These are phyloP conservation scores for Panthera uncia DNA, from an alignment of 2,113 vertebrate species.

Conservation along the genomic window DNA sequence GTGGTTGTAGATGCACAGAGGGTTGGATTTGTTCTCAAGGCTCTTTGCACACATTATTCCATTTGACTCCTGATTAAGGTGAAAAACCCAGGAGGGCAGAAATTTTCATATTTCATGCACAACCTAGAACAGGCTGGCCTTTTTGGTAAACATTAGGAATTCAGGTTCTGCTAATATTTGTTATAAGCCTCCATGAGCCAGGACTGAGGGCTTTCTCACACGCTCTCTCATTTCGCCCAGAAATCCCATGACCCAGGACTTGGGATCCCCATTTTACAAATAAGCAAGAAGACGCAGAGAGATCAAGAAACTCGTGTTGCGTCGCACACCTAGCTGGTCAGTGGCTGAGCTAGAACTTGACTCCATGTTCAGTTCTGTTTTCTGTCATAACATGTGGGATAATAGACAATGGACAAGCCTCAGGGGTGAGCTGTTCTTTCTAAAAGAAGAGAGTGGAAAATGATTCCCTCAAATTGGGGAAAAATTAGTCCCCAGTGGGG, in stretches of 20 bases:
- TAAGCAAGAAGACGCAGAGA: background rate
- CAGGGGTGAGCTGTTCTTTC: background rate
- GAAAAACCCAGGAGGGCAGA: background rate
- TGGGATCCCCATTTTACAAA: background rate
- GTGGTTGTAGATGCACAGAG: background rate
- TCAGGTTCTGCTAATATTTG: background rate
- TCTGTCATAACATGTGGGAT: background rate
- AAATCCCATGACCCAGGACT: background rate
- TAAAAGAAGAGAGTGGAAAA: background rate
- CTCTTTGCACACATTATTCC: background rate
- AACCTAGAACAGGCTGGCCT: background rate
- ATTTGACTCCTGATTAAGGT: background rate
- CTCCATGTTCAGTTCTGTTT: background rate
- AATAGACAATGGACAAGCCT: background rate
- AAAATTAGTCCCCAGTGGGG: background rate
- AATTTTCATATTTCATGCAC: background rate
- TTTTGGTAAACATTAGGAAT: background rate
- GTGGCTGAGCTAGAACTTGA: background rate
- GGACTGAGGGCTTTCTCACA: background rate
- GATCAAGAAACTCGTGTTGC: background rate
- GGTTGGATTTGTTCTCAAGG: background rate
- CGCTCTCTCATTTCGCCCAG: background rate
- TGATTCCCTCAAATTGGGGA: background rate
- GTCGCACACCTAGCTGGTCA: background rate
- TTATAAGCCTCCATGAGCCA: background rate